A percentile compares a stretch with the other conserved stretches of the same genome.
Conservation (phyloP, 2,888 invertebrate species). For the Synanthedon vespiformis region DNA sequence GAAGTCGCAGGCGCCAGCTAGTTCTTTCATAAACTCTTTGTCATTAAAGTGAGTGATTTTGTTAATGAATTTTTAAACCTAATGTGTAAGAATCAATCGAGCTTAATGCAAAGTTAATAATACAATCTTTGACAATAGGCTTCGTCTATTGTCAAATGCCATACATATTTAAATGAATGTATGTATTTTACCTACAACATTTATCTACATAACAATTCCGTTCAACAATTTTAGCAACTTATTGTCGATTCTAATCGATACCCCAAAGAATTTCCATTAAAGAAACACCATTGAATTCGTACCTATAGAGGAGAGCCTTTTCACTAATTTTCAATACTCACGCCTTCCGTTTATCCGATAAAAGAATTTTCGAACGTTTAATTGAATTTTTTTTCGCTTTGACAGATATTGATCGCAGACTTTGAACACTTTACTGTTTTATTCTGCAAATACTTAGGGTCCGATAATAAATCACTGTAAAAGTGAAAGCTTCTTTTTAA, state of each 20-base stretch:
- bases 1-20: no score
- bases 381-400: conserved; percentile 56
- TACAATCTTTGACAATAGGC: no score
- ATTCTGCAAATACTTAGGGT: conserved; percentile 46
- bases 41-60: no score
- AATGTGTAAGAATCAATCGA: no score
- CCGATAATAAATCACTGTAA: conserved; percentile 53
- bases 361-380: conserved; percentile 51
- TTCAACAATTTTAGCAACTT: conserved; percentile 6
- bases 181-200: no score
- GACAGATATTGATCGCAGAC: conserved; percentile 58
- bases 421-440: conserved; percentile 55
- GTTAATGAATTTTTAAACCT: no score
- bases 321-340: conserved; percentile 53
- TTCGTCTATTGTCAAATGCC: no score
- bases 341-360: conserved; percentile 50
- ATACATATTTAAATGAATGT: no score
- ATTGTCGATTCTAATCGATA: conserved; percentile 31
- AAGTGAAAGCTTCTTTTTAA: conserved; percentile 49
- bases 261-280: conserved; percentile 33
- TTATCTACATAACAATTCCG: background rate
- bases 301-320: conserved; percentile 38
- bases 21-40: no score
- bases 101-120: no score
- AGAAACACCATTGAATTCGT: conserved; percentile 36